These are phyloP conservation scores for Geotrypetes seraphini DNA, from an alignment of 2,797 vertebrate genomes.

Conservation along the genomic window DNA sequence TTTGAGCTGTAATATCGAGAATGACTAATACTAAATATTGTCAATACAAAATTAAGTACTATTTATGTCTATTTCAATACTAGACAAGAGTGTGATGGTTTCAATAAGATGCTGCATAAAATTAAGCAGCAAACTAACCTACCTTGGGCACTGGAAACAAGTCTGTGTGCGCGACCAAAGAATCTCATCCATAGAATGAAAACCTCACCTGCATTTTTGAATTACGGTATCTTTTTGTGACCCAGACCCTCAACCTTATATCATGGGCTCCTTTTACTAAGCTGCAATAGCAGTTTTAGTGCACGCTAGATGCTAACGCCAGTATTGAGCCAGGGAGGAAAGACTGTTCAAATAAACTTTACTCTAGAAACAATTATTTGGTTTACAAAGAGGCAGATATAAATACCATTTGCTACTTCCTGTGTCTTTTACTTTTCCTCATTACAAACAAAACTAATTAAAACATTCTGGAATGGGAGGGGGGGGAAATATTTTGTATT, in stretches of 20 bases:
- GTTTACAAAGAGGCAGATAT: slow-evolving; percentile 10
- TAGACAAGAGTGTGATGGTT: slow-evolving; percentile 24
- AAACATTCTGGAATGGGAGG: no score
- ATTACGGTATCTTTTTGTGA: slow-evolving; percentile 17
- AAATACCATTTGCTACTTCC: background rate
- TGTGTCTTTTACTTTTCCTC: slow-evolving; percentile 1
- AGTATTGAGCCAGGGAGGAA: slow-evolving; percentile 17
- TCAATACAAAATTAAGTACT: slow-evolving; percentile 22
- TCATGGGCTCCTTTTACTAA: no score
- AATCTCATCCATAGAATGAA: slow-evolving; percentile 24
- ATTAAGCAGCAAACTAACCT: slow-evolving; percentile 37
- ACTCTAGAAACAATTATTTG: background rate
- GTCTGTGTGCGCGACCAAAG: slow-evolving; percentile 21
- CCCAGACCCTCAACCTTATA: slow-evolving; percentile 5
- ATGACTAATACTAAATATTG: slow-evolving; percentile 33
- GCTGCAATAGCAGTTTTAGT: no score
- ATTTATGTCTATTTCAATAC: slow-evolving; percentile 17
- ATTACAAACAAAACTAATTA: no score
- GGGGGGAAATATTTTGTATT: no score
- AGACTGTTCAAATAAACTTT: background rate
- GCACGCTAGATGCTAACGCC: no score
- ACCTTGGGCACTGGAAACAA: slow-evolving; percentile 36
- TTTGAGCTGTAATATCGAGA: slow-evolving; percentile 25
- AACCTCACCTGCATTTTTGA: slow-evolving; percentile 24
- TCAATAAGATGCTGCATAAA: no score